Evolutionary conservation across 92 coral and sea anemone genomes (phyloP).

Genomic region (Umimayanthus chanpuru): DNA sequence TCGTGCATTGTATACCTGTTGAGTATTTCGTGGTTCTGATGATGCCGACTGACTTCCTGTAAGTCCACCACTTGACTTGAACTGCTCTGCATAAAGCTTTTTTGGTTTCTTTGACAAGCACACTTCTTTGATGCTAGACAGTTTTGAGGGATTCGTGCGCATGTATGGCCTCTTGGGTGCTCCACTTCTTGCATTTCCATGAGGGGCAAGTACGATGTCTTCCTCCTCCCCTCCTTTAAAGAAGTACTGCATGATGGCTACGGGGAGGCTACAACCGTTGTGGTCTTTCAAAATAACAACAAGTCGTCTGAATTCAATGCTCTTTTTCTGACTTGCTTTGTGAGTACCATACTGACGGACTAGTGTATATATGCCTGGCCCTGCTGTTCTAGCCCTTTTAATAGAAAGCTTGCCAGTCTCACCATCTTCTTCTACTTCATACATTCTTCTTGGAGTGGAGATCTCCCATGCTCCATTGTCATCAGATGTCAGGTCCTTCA

Average conservation of each 20-base stretch:
- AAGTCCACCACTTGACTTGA: slow-evolving; percentile 52
- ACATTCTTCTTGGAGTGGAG: slow-evolving; percentile 57
- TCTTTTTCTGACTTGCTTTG: slow-evolving; percentile 56
- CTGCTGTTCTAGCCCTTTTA: slow-evolving; percentile 36
- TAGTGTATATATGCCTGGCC: slow-evolving; percentile 54
- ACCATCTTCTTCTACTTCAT: slow-evolving; percentile 38
- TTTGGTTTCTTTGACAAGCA: slow-evolving; percentile 50
- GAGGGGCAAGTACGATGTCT: slow-evolving; percentile 57
- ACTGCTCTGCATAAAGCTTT: slow-evolving; percentile 37
- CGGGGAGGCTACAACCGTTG: slow-evolving; percentile 33
- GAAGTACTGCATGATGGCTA: slow-evolving; percentile 58
- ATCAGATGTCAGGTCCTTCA: too few relatives aligned
- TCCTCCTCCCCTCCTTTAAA: slow-evolving; percentile 58
- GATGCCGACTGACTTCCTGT: slow-evolving; percentile 32
- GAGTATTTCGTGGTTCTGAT: slow-evolving; percentile 54
- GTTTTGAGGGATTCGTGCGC: slow-evolving; percentile 41
- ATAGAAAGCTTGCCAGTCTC: slow-evolving; percentile 33
- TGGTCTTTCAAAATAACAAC: slow-evolving; percentile 50
- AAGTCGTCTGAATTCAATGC: slow-evolving; percentile 54
- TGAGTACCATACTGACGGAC: slow-evolving; percentile 62
- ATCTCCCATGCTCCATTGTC: neutral
- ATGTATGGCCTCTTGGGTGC: slow-evolving; percentile 40
- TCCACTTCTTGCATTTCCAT: slow-evolving; percentile 52
- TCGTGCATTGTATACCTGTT: slow-evolving; percentile 58
- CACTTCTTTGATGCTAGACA: slow-evolving; percentile 32